These are phyloP conservation scores for Kobus ellipsiprymnus DNA, from an alignment of 2,113 vertebrate species.

Conservation along the genomic window DNA sequence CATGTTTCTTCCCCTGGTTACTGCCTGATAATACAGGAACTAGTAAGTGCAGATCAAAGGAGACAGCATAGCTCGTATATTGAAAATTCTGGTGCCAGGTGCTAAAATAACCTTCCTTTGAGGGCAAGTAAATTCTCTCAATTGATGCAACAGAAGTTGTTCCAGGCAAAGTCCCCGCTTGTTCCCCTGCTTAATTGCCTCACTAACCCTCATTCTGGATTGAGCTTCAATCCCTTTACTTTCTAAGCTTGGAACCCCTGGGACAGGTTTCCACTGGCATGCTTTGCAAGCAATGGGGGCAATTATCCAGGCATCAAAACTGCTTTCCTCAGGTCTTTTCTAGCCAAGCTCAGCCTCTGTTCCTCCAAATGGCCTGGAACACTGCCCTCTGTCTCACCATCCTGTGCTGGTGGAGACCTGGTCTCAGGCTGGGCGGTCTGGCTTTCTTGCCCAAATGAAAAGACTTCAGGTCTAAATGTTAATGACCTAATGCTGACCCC, in stretches of 20 bases:
- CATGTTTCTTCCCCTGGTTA: slow-evolving; percentile 25
- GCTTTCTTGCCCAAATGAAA: neutral
- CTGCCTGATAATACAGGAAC: slow-evolving; percentile 56
- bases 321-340: slow-evolving; percentile 64
- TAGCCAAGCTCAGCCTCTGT: slow-evolving; percentile 55
- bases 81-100: slow-evolving; percentile 65
- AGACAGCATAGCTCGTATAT: slow-evolving; percentile 41
- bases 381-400: slow-evolving; percentile 11
- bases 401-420: neutral
- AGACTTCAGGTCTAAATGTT: neutral
- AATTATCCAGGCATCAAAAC: slow-evolving; percentile 70
- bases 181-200: slow-evolving; percentile 61
- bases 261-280: slow-evolving; percentile 74
- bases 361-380: slow-evolving; percentile 56
- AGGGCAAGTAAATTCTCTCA: slow-evolving; percentile 66
- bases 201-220: slow-evolving; percentile 55
- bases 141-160: slow-evolving; percentile 69
- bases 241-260: slow-evolving; percentile 63
- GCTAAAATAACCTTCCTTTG: slow-evolving; percentile 70
- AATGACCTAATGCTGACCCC: neutral
- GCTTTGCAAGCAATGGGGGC: slow-evolving; percentile 42
- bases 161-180: slow-evolving; percentile 63
- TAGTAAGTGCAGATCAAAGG: slow-evolving; percentile 63
- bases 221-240: slow-evolving; percentile 69
- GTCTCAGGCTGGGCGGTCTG: neutral